Percentiles rank a stretch among this genome's conserved stretches.
Evolutionary conservation across 2,797 vertebrate species (phyloP).

Genomic region (Parotocinclus haroldoi): DNA sequence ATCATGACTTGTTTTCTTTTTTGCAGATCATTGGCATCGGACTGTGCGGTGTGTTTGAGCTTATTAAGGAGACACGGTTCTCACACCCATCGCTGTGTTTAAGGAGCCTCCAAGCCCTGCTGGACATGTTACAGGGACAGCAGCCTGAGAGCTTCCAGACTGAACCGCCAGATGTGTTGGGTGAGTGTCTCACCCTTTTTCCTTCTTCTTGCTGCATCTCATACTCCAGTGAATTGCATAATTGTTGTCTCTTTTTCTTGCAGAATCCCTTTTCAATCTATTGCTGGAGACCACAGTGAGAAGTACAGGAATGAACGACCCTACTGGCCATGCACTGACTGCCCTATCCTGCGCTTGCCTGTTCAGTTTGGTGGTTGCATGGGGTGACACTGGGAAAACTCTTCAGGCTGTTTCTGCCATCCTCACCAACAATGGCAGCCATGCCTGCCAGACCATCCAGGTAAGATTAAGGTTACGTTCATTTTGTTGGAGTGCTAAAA

Average conservation of each 20-base stretch:
- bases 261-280: conserved; percentile 94
- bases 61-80: conserved; percentile 97
- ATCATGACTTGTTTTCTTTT: background rate
- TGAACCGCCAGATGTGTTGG: conserved; percentile 94
- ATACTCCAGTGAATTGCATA: background rate
- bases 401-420: conserved; percentile 97
- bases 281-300: conserved; percentile 95
- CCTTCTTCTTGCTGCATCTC: too few relatives aligned
- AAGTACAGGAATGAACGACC: conserved; percentile 93
- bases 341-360: conserved; percentile 97
- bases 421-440: conserved; percentile 97
- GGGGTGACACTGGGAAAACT: conserved; percentile 96
- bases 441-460: conserved; percentile 97
- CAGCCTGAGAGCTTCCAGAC: conserved; percentile 96
- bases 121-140: conserved; percentile 97
- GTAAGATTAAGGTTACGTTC: conserved; percentile 56
- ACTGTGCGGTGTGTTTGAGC: conserved; percentile 95
- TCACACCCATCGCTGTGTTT: conserved; percentile 95
- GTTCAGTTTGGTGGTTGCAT: conserved; percentile 96
- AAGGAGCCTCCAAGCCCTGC: conserved; percentile 92
- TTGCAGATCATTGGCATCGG: conserved; percentile 86
- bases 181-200: conserved; percentile 66
- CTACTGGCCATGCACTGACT: conserved; percentile 91
- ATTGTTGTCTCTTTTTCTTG: conserved; percentile 1
- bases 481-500: background rate